A percentile compares a stretch with the other conserved stretches of the same genome.
Conservation (phyloP, 2,888 invertebrate species). For the Erebia epiphron region DNA sequence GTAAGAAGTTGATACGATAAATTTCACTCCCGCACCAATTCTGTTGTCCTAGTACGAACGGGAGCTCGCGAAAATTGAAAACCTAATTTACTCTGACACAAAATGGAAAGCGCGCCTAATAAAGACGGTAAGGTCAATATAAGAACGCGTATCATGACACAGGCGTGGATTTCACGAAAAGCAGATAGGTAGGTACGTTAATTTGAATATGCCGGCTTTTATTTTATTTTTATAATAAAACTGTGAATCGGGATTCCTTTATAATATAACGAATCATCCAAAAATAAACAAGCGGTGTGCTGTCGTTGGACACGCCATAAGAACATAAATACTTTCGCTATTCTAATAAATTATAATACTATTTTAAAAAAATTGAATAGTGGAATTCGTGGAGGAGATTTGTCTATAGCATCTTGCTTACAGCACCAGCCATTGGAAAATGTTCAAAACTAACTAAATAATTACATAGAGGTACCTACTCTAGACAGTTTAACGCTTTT, state of each 20-base stretch:
- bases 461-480: no score
- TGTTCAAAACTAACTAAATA: no score
- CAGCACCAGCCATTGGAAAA: no score
- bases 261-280: no score
- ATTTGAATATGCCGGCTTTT: conserved; percentile 36
- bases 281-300: no score
- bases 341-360: no score
- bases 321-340: no score
- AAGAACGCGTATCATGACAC: conserved; percentile 40
- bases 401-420: no score
- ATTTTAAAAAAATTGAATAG: no score
- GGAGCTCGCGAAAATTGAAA: conserved; percentile 44
- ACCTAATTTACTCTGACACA: conserved; percentile 44
- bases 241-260: conserved; percentile 1
- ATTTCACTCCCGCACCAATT: conserved; percentile 44
- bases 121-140: conserved; percentile 42
- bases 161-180: conserved; percentile 37
- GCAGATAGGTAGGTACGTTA: conserved; percentile 41
- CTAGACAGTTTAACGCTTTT: no score
- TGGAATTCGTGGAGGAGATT: no score
- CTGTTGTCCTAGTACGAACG: conserved; percentile 38
- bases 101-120: conserved; percentile 42
- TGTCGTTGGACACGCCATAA: no score
- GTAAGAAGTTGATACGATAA: conserved; percentile 43
- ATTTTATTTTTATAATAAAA: conserved; percentile 20